Evolutionary conservation across 2,797 vertebrate species (phyloP).

Genomic region (Neosalanx taihuensis): DNA sequence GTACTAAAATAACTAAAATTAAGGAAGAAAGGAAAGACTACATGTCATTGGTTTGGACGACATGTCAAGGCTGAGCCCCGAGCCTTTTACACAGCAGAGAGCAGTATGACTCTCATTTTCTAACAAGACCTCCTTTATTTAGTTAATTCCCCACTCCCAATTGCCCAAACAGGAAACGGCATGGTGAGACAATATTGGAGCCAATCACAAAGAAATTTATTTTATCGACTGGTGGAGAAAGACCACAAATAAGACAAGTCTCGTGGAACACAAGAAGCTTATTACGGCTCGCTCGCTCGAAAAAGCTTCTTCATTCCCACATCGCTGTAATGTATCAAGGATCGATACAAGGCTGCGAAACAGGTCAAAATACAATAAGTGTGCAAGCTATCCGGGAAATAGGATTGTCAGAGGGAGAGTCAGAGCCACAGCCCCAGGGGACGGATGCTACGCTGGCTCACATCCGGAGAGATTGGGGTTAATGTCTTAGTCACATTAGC

Average conservation of each 20-base stretch:
- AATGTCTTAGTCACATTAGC: constrained; percentile 68
- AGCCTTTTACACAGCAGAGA: constrained; percentile 5
- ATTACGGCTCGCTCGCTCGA: constrained; percentile 42
- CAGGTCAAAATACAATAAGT: constrained; percentile 73
- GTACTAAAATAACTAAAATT: no score
- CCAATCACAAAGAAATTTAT: constrained; percentile 35
- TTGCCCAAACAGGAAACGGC: constrained; percentile 36
- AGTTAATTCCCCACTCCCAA: constrained; percentile 35
- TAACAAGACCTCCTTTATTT: constrained; percentile 42
- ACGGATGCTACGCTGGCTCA: constrained; percentile 45
- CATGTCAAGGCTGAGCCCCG: constrained; percentile 18
- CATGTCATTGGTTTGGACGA: not conserved
- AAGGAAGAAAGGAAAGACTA: constrained; percentile 10
- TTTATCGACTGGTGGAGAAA: constrained; percentile 37
- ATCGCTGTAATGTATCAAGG: constrained; percentile 60
- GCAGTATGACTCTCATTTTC: constrained; percentile 21
- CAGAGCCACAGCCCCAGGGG: constrained; percentile 54
- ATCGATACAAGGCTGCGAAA: constrained; percentile 71
- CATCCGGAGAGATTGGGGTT: constrained; percentile 64
- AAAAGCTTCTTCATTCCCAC: constrained; percentile 54
- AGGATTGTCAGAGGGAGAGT: constrained; percentile 67
- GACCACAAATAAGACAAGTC: constrained; percentile 16
- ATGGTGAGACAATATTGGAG: constrained; percentile 39
- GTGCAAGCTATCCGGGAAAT: constrained; percentile 70
- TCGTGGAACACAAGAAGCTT: constrained; percentile 51